These are phyloP conservation scores for Coreoperca whiteheadi DNA, from an alignment of 2,113 vertebrate genomes.

Conservation along the genomic window DNA sequence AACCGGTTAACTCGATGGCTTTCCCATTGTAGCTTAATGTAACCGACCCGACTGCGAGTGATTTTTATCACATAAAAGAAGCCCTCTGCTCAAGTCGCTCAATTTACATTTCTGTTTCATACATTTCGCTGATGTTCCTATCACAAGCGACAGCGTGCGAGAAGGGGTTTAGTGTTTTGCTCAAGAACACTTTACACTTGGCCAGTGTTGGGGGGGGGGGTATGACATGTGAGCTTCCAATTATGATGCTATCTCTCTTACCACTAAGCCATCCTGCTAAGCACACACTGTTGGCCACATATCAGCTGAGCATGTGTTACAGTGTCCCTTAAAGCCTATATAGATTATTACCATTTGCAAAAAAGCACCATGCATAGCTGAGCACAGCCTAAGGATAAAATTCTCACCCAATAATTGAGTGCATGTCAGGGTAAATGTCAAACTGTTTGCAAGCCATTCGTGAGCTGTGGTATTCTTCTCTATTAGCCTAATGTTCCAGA, in stretches of 20 bases:
- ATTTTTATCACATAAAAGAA: constrained; percentile 41
- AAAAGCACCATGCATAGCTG: constrained; percentile 56
- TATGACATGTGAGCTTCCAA: constrained; percentile 57
- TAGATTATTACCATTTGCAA: constrained; percentile 69
- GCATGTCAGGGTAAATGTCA: constrained; percentile 76
- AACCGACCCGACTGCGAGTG: not conserved
- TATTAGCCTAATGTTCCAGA: constrained; percentile 78
- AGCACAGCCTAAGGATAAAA: constrained; percentile 65
- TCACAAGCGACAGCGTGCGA: not conserved
- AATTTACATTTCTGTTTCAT: constrained; percentile 48
- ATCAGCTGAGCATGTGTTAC: constrained; percentile 46
- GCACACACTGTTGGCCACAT: constrained; percentile 49
- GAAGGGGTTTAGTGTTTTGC: constrained; percentile 28
- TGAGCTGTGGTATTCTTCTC: constrained; percentile 72
- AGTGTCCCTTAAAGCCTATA: constrained; percentile 58
- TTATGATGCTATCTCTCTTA: constrained; percentile 65
- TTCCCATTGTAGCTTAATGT: constrained; percentile 25
- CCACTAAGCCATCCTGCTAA: constrained; percentile 45
- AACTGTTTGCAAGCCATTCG: constrained; percentile 68
- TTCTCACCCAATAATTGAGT: constrained; percentile 71
- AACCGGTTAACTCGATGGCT: not conserved
- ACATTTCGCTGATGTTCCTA: constrained; percentile 34
- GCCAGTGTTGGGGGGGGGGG: constrained; percentile 4
- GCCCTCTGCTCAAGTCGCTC: constrained; percentile 7
- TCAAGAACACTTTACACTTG: constrained; percentile 33